Percentiles rank a stretch among this genome's conserved stretches.
Conservation (phyloP, 2,888 invertebrate species). For the Cotesia congregata region DNA sequence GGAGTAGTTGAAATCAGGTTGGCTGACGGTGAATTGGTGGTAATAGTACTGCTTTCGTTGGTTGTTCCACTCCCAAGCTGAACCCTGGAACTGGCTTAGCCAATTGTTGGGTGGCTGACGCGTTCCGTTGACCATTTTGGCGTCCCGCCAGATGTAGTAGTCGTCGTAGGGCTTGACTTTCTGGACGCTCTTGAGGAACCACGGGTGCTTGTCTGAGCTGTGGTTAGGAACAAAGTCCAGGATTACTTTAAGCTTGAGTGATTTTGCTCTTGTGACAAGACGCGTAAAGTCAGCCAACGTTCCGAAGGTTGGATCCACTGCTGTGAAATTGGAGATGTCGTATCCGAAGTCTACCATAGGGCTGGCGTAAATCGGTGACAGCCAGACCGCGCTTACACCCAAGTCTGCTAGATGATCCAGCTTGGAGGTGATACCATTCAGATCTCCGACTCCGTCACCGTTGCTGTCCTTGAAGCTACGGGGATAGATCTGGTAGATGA, state of each 20-base stretch:
- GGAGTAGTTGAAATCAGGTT: constrained; percentile 77
- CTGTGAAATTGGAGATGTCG: constrained; percentile 80
- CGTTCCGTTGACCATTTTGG: constrained; percentile 62
- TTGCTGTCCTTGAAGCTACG: constrained; percentile 88
- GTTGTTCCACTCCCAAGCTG: constrained; percentile 75
- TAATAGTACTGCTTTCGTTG: constrained; percentile 74
- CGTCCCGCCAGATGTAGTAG: constrained; percentile 82
- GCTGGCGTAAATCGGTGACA: constrained; percentile 83
- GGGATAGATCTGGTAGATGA: constrained; percentile 90
- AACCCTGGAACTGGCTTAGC: constrained; percentile 73
- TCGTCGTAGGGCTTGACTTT: constrained; percentile 76
- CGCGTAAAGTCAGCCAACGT: constrained; percentile 79
- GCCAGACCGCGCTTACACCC: constrained; percentile 78
- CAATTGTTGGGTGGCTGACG: constrained; percentile 69
- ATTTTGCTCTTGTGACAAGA: constrained; percentile 72
- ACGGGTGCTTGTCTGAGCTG: constrained; percentile 81
- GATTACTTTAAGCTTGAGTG: constrained; percentile 67
- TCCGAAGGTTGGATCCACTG: constrained; percentile 80
- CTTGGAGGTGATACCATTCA: constrained; percentile 73
- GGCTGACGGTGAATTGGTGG: constrained; percentile 74
- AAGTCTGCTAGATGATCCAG: constrained; percentile 77
- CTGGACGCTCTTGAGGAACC: constrained; percentile 82
- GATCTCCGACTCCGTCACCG: constrained; percentile 64
- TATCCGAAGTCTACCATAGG: constrained; percentile 85
- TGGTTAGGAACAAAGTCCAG: constrained; percentile 73